Percentiles rank a stretch among this genome's conserved stretches.
Evolutionary conservation across 2,797 vertebrate genomes (phyloP).

Genomic region (Periophthalmus magnuspinnatus): DNA sequence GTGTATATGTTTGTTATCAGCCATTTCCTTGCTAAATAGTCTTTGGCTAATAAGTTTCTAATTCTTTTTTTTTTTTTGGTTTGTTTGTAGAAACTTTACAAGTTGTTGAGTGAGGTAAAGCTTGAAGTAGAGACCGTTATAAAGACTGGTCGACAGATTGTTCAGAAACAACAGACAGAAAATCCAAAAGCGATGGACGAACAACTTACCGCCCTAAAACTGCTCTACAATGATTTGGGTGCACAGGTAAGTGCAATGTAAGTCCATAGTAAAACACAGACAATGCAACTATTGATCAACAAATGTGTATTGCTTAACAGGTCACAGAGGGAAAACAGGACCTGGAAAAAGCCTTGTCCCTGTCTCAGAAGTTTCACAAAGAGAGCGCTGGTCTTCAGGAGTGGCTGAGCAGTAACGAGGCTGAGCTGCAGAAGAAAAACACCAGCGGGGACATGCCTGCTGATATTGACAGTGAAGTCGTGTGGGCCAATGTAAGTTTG

Average conservation of each 20-base stretch:
- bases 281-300: background rate
- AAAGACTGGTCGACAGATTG: conserved; percentile 97
- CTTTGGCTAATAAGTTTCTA: background rate
- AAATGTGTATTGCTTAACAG: conserved; percentile 57
- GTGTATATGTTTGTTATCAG: background rate
- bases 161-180: conserved; percentile 97
- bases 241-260: conserved; percentile 81
- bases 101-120: conserved; percentile 96
- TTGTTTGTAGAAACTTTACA: conserved; percentile 88
- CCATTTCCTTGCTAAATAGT: background rate
- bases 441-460: conserved; percentile 82
- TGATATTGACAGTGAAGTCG: conserved; percentile 89
- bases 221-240: conserved; percentile 95
- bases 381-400: conserved; percentile 83
- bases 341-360: conserved; percentile 87
- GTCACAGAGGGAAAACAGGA: conserved; percentile 97
- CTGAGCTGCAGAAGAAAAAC: conserved; percentile 86
- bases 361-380: conserved; percentile 87
- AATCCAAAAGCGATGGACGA: conserved; percentile 97
- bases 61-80: background rate
- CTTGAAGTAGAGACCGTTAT: conserved; percentile 98
- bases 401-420: conserved; percentile 85
- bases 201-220: conserved; percentile 91
- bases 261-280: background rate
- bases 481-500: conserved; percentile 90